These are phyloP conservation scores for Gymnocypris eckloni DNA, from an alignment of 2,797 vertebrate species.

Conservation along the genomic window DNA sequence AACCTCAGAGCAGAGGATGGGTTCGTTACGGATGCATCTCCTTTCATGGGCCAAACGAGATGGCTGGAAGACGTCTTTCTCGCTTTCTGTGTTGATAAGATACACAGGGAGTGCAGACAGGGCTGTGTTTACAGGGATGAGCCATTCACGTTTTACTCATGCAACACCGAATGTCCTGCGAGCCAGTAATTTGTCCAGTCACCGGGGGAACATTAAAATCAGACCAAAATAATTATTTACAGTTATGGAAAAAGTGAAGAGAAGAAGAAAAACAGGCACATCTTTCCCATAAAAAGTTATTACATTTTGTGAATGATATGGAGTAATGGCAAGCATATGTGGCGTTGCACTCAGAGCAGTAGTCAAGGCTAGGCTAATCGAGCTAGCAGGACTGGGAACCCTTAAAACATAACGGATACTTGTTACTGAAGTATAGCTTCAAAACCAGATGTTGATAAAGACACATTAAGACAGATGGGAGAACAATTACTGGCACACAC, in stretches of 20 bases:
- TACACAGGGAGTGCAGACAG: constrained; percentile 57
- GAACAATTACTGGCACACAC: constrained; percentile 92
- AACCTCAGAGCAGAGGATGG: constrained; percentile 35
- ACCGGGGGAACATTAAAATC: constrained; percentile 85
- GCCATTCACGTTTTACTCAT: constrained; percentile 68
- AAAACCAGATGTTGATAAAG: constrained; percentile 99
- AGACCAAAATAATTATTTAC: constrained; percentile 85
- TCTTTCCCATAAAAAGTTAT: constrained; percentile 86
- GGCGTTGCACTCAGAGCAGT: constrained; percentile 87
- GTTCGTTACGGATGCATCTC: constrained; percentile 48
- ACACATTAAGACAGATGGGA: constrained; percentile 96
- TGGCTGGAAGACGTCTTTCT: neutral
- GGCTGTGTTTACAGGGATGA: constrained; percentile 59
- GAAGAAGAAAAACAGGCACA: constrained; percentile 70
- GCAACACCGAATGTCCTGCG: constrained; percentile 68
- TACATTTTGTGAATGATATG: constrained; percentile 98
- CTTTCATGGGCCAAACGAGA: constrained; percentile 46
- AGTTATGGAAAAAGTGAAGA: constrained; percentile 91
- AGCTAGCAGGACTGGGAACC: constrained; percentile 92
- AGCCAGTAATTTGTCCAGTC: constrained; percentile 75
- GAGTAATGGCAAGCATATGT: constrained; percentile 97
- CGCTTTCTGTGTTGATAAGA: constrained; percentile 20
- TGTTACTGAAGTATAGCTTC: constrained; percentile 90
- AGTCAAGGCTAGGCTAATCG: constrained; percentile 95
- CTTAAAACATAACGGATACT: constrained; percentile 97